phyloP scores from a whole-genome alignment of 2,888 invertebrate species.

The Keiferia lycopersicella region DNA sequence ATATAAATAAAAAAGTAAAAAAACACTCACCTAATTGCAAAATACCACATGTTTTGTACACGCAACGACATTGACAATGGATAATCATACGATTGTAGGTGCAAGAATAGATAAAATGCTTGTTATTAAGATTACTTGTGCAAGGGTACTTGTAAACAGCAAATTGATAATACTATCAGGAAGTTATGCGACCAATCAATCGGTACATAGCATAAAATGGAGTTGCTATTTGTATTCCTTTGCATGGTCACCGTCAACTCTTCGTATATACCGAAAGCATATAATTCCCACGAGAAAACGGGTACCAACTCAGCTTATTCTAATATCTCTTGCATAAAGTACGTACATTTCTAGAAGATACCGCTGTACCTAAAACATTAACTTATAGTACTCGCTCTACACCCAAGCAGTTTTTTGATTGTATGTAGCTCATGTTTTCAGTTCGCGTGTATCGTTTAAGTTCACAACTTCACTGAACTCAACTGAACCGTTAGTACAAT shows the following conservation, averaged over 20 bases:
- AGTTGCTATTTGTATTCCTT: no score
- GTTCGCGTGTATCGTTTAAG: neutral
- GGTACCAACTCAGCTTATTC: no score
- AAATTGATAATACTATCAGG: neutral
- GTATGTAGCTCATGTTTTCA: neutral
- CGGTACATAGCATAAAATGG: no score
- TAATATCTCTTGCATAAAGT: no score
- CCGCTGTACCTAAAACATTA: no score
- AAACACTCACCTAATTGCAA: slow-evolving; percentile 1
- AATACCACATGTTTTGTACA: neutral
- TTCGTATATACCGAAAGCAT: no score
- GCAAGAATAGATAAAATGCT: neutral
- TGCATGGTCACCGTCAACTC: no score
- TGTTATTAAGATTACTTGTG: neutral
- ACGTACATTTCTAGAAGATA: no score
- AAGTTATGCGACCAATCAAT: neutral
- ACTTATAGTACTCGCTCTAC: no score
- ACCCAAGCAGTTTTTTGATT: no score
- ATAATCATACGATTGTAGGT: neutral
- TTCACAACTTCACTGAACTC: neutral
- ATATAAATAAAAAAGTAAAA: slow-evolving; percentile 3
- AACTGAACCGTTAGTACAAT: neutral
- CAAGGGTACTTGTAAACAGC: neutral
- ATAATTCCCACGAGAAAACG: no score
- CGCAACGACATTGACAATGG: slow-evolving; percentile 3